phyloP scores from a whole-genome alignment of 2,888 invertebrate species.

The Volucella bombylans region DNA sequence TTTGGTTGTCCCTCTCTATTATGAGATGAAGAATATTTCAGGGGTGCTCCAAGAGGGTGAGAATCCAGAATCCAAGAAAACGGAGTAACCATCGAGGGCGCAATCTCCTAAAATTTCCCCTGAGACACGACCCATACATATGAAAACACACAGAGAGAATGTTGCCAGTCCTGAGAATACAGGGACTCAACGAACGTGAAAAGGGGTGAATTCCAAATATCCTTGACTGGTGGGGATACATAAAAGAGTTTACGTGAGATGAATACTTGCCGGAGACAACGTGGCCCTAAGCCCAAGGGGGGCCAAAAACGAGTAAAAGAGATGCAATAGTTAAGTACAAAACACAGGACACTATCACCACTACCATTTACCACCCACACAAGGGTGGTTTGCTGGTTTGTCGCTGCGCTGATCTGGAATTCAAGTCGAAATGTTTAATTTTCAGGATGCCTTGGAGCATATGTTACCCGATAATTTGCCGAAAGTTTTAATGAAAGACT shows the following conservation, averaged over 20 bases:
- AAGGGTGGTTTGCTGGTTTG: slow-evolving; percentile 58
- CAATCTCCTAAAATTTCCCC: slow-evolving; percentile 73
- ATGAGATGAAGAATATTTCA: slow-evolving; percentile 41
- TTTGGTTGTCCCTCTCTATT: slow-evolving; percentile 67
- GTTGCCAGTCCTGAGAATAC: slow-evolving; percentile 2
- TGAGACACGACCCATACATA: slow-evolving; percentile 37
- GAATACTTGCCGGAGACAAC: slow-evolving; percentile 58
- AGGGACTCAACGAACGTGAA: slow-evolving; percentile 35
- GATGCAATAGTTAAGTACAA: slow-evolving; percentile 29
- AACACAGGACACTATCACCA: slow-evolving; percentile 43
- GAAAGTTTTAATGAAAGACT: slow-evolving; percentile 83
- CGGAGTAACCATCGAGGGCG: slow-evolving; percentile 69
- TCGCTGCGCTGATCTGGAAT: slow-evolving; percentile 69
- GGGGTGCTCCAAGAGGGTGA: slow-evolving; percentile 14
- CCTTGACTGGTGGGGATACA: slow-evolving; percentile 37
- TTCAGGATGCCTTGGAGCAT: slow-evolving; percentile 78
- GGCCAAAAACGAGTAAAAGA: slow-evolving; percentile 35
- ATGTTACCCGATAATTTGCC: slow-evolving; percentile 83
- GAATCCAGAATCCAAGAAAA: slow-evolving; percentile 57
- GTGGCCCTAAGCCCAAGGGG: slow-evolving; percentile 29
- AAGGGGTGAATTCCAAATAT: slow-evolving; percentile 65
- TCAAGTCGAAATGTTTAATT: slow-evolving; percentile 74
- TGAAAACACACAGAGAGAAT: slow-evolving; percentile 21
- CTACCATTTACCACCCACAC: no score
- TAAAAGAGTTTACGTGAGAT: slow-evolving; percentile 73